Conservation (phyloP, 2,797 vertebrate genomes). For the Botia almorhae region DNA sequence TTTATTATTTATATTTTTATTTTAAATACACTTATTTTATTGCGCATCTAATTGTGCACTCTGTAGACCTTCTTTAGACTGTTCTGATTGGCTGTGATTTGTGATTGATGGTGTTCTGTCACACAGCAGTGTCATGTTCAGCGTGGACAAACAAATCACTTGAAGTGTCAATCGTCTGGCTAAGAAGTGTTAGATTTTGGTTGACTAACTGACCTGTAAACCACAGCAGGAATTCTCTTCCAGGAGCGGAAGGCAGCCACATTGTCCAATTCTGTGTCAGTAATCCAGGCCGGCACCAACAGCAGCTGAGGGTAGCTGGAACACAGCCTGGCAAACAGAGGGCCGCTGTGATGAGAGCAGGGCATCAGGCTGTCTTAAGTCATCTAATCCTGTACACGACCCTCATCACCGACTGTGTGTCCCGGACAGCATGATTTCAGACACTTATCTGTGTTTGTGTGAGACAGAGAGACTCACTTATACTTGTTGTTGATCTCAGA, state of each 20-base stretch:
- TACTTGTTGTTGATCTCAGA: conserved; percentile 98
- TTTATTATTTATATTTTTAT: too few species aligned
- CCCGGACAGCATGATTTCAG: conserved; percentile 1
- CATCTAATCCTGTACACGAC: conserved; percentile 65
- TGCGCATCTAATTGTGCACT: too few species aligned
- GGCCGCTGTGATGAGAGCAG: conserved; percentile 12
- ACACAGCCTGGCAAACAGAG: conserved; percentile 82
- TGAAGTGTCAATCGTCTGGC: too few species aligned
- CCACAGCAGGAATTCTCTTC: conserved; percentile 95
- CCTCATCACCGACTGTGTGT: conserved; percentile 59
- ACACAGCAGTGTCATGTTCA: neutral
- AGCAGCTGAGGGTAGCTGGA: conserved; percentile 96
- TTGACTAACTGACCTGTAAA: conserved; percentile 86
- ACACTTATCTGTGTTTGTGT: neutral
- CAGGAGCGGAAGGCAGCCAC: conserved; percentile 95
- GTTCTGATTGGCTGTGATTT: neutral
- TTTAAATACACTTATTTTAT: too few species aligned
- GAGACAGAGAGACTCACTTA: conserved; percentile 77
- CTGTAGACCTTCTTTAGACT: neutral
- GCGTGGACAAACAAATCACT: neutral
- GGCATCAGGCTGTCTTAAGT: conserved; percentile 59
- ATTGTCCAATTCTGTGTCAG: conserved; percentile 95
- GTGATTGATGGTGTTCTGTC: neutral
- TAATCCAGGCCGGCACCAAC: conserved; percentile 96
- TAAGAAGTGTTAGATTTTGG: neutral